Conservation (phyloP, 2,888 invertebrate genomes). For the Sarcophaga rosellei region DNA sequence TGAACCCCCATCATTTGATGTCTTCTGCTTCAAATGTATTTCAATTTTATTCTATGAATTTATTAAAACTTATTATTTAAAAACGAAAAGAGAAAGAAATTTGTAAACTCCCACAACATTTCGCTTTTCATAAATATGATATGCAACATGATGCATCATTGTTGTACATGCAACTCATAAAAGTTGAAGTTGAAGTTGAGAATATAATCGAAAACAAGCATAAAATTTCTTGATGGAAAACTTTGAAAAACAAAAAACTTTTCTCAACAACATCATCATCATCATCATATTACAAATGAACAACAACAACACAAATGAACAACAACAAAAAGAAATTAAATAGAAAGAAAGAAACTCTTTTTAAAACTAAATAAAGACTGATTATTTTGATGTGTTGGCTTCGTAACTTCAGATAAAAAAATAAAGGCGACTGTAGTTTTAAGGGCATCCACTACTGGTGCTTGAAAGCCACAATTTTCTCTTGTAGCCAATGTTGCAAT, state of each 20-base stretch:
- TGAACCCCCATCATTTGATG: too few species aligned
- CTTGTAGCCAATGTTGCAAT: too few species aligned
- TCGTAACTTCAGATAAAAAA: not conserved
- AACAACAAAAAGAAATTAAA: not conserved
- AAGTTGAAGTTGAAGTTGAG: not conserved
- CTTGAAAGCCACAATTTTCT: too few species aligned
- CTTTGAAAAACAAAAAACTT: conserved; percentile 9
- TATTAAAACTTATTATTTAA: too few species aligned
- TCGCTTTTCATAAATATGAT: not conserved
- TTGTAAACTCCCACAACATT: too few species aligned
- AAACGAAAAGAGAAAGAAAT: too few species aligned
- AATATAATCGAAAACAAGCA: not conserved
- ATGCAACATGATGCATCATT: not conserved
- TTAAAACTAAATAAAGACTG: not conserved
- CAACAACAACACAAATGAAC: not conserved
- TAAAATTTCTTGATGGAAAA: conserved; percentile 12
- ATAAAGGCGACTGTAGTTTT: too few species aligned
- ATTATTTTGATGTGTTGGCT: not conserved
- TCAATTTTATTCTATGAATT: too few species aligned
- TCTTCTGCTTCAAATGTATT: too few species aligned
- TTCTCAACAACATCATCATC: not conserved
- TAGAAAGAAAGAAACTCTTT: too few species aligned
- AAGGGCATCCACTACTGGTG: too few species aligned
- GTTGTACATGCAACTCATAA: not conserved
- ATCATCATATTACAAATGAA: too few species aligned